These are phyloP conservation scores for Stictonetta naevosa DNA, from an alignment of 2,113 vertebrate genomes.

Conservation along the genomic window DNA sequence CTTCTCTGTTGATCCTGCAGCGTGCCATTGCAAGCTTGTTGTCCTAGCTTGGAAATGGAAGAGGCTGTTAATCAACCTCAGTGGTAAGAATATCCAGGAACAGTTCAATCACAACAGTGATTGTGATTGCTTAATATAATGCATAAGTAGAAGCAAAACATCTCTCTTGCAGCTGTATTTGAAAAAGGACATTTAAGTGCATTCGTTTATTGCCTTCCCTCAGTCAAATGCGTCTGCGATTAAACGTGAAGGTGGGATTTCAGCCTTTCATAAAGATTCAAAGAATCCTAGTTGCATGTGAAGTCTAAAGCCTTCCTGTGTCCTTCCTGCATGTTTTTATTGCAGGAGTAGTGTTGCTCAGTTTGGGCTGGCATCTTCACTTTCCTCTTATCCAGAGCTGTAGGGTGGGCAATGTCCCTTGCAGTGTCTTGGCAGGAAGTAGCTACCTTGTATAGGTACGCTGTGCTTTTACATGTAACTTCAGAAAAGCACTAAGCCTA, in stretches of 20 bases:
- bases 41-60: not conserved
- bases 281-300: not conserved
- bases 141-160: not conserved
- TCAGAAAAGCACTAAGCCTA: not conserved
- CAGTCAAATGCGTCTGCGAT: not conserved
- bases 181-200: not conserved
- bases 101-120: not conserved
- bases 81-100: not conserved
- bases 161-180: not conserved
- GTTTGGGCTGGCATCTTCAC: not conserved
- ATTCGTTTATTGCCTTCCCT: not conserved
- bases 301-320: not conserved
- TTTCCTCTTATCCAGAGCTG: not conserved
- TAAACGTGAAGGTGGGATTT: not conserved
- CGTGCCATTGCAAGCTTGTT: not conserved
- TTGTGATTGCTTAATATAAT: not conserved
- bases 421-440: not conserved
- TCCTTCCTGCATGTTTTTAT: not conserved
- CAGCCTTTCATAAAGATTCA: not conserved
- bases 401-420: not conserved
- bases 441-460: not conserved
- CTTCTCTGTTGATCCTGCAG: not conserved
- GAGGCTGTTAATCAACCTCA: not conserved
- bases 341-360: not conserved
- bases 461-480: not conserved